Evolutionary conservation across 2,113 vertebrate genomes (phyloP).

Genomic region (Marmota flaviventris): DNA sequence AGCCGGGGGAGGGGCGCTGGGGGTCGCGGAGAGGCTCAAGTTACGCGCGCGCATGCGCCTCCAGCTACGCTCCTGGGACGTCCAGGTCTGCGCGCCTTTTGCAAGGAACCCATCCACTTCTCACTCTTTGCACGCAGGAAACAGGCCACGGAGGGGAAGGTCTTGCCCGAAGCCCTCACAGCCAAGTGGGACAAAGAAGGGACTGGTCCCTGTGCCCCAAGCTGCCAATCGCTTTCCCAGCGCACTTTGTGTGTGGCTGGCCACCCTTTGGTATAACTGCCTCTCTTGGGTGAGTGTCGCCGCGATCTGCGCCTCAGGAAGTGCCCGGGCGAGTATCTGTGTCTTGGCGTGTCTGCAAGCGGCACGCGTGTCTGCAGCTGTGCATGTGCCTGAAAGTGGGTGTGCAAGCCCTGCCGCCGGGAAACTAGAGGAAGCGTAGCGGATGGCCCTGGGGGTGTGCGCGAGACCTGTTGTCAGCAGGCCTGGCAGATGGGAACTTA

Average conservation of each 20-base stretch:
- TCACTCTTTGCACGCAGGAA: background rate
- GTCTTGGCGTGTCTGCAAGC: background rate
- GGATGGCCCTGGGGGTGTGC: background rate
- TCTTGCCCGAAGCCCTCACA: background rate
- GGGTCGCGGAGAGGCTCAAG: rapidly evolving
- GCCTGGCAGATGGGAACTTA: constrained; percentile 85
- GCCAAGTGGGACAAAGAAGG: background rate
- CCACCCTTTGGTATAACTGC: background rate
- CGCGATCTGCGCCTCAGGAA: background rate
- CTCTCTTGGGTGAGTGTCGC: background rate
- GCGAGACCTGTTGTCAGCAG: constrained; percentile 64
- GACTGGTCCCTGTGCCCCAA: background rate
- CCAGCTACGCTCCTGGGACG: background rate
- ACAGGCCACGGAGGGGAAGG: background rate
- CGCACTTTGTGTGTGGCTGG: background rate
- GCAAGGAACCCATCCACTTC: background rate
- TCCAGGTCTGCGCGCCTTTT: background rate
- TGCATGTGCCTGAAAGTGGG: background rate
- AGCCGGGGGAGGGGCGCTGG: background rate
- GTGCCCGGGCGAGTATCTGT: background rate
- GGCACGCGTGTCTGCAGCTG: background rate
- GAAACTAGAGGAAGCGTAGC: background rate
- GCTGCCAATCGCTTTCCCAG: background rate
- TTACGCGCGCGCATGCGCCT: constrained; percentile 53
- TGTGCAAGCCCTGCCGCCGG: background rate